Evolutionary conservation across 2,888 invertebrate species (phyloP), one percentile per base, ranked within the genome.

Genomic region (Nomada fucata): DNA sequence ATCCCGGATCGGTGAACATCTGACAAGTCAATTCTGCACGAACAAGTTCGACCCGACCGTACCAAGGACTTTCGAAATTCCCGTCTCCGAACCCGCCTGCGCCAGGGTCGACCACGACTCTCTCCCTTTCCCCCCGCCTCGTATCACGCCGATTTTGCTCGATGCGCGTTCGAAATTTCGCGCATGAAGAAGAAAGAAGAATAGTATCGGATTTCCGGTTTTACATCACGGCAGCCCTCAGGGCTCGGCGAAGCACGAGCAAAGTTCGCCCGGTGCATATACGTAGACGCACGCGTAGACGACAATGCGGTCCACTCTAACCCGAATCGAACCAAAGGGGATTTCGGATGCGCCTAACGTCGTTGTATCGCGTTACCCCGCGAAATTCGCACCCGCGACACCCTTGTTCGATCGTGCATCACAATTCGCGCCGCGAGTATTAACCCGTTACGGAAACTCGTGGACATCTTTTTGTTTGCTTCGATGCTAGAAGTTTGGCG

Each of bases 201-300:
- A 68, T 75, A 69, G 75, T 79, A 76, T 79, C 75, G 36, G 64
- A 76, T 82, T 82, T 61, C 79, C 20, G 57, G 57, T 72, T 82
- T 72, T 72, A 50, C 75, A 79, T 69, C 29, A 71, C 72, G 70
- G 63, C 20, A 61, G 26, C 67, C 59, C 75, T 50, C n/a, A 64
- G 78, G 70, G 70, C 44, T 69, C n/a, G 55, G 29, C 65, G 52
- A 52, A 63, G 52, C 1, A 10, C 55, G 26, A 53, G 20, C 59
- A 18, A 65, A 71, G 50, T 61, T 71, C 44, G 74, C 5, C 23
- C 11, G n/a, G 7, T 15, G 50, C 18, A 61, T 65, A 73, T 57
- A 71, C 36, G 23, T 67, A 23, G 68, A 59, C 23, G 26, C 13
- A 61, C 47, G 47, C 60, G 57, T 18, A 55, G 47, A 20, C 68